Evolutionary conservation across 1,140 invertebrate species (phyloP).

Genomic region (Drosophila sp.): DNA sequence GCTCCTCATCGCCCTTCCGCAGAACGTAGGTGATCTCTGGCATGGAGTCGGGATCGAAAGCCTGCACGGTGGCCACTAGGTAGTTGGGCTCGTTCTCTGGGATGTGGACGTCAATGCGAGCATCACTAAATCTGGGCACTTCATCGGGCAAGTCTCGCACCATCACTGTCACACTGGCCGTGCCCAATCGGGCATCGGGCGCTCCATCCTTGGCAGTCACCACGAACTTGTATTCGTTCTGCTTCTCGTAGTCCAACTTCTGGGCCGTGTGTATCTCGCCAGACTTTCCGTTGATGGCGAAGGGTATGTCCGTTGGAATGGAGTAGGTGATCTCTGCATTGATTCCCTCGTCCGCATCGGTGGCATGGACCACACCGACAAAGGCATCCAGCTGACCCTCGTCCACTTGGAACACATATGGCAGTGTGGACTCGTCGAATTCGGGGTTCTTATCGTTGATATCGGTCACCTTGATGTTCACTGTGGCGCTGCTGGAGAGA

Average conservation of each 20-base stretch:
- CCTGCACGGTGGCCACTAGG: constrained; percentile 89
- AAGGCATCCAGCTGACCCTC: constrained; percentile 89
- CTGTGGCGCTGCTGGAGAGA: constrained; percentile 90
- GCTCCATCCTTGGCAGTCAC: constrained; percentile 95
- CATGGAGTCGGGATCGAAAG: constrained; percentile 89
- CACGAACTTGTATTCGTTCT: constrained; percentile 92
- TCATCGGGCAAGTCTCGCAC: constrained; percentile 92
- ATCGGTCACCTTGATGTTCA: constrained; percentile 94
- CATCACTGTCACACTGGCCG: constrained; percentile 92
- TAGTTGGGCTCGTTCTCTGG: constrained; percentile 92
- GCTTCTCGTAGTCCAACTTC: constrained; percentile 92
- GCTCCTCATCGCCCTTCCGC: constrained; percentile 89
- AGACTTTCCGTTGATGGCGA: constrained; percentile 90
- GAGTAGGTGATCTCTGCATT: constrained; percentile 88
- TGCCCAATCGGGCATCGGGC: constrained; percentile 92
- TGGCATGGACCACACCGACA: constrained; percentile 92
- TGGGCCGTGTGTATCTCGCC: constrained; percentile 91
- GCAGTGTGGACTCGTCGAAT: constrained; percentile 87
- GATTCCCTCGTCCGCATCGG: constrained; percentile 91
- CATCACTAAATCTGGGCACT: constrained; percentile 90
- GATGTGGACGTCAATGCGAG: constrained; percentile 89
- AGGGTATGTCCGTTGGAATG: constrained; percentile 90
- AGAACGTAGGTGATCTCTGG: constrained; percentile 93
- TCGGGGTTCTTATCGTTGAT: constrained; percentile 95
- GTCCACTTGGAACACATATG: constrained; percentile 91